Conservation (phyloP, 2,888 invertebrate species). For the Sisyra nigra region DNA sequence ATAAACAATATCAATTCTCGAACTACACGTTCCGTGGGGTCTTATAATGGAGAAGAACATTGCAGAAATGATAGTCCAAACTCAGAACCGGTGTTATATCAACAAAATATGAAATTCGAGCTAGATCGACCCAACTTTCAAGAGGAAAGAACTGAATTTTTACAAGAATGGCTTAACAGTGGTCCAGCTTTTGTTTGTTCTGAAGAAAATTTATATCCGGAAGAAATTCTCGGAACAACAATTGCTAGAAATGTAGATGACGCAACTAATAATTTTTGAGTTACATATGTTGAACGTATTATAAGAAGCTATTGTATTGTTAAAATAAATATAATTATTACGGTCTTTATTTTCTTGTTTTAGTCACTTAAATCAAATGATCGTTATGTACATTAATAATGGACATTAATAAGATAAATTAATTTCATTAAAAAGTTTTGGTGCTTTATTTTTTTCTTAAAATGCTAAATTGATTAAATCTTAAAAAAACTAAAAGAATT, state of each 20-base stretch:
- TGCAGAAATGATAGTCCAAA: slow-evolving; percentile 15
- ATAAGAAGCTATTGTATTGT: too few relatives aligned
- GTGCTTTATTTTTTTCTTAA: too few relatives aligned
- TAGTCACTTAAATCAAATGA: too few relatives aligned
- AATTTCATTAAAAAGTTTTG: too few relatives aligned
- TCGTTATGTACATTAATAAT: too few relatives aligned
- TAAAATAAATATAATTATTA: too few relatives aligned
- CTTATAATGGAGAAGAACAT: slow-evolving; percentile 18
- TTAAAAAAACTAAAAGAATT: too few relatives aligned
- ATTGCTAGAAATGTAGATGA: slow-evolving; percentile 1
- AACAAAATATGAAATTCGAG: slow-evolving; percentile 5
- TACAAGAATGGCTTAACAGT: slow-evolving; percentile 21
- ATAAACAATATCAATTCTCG: slow-evolving; percentile 13
- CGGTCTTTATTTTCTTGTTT: too few relatives aligned
- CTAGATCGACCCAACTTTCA: slow-evolving; percentile 11
- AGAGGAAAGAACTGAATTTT: slow-evolving; percentile 17
- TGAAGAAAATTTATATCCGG: slow-evolving; percentile 19
- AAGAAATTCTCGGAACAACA: slow-evolving; percentile 16
- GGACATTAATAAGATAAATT: too few relatives aligned
- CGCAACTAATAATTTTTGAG: background rate
- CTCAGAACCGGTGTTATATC: slow-evolving; percentile 19
- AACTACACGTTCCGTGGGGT: slow-evolving; percentile 20
- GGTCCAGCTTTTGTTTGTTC: slow-evolving; percentile 19
- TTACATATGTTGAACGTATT: too few relatives aligned
- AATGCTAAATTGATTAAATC: too few relatives aligned